Base-by-base conservation (phyloP, 64 coral and sea anemone genomes). In the Dendronephthya gigantea region DNA sequence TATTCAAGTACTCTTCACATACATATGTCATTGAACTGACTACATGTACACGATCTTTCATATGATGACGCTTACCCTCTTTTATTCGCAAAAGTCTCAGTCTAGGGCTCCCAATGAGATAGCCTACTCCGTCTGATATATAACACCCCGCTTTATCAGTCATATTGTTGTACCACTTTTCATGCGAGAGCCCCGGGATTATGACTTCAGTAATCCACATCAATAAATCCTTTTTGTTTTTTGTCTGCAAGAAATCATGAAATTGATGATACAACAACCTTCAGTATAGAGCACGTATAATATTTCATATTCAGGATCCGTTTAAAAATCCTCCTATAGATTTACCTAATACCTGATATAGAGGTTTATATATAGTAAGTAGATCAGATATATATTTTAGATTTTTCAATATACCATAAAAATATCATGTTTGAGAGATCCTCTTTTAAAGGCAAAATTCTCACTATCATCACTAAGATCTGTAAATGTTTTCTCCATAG, bases 31-130 rank as follows among this genome's bases (percentile, higher is more conserved):
- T n/a, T n/a, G n/a, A n/a, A n/a, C n/a, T n/a, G n/a, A n/a, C n/a
- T n/a, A n/a, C n/a, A n/a, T n/a, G n/a, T n/a, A n/a, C n/a, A n/a
- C n/a, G n/a, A n/a, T n/a, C n/a, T n/a, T n/a, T n/a, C n/a, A n/a
- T n/a, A n/a, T n/a, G n/a, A n/a, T n/a, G n/a, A 25, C 13, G 49
- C 75, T 74, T 74, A 98, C 95, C 89, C 22, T 39, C 88, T 29
- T 98, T 98, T 6, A 98, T 92, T 56, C 95, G 91, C 51, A 98
- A 86, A 58, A 93, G 91, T 83, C 95, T 89, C 2, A 98, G 76
- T 40, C 95, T 86, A 23, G 92, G 87, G 23, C 55, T 32, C 23
- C 95, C 95, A 23, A 98, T 85, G 4, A 93, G 81, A 70, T 65
- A 98, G 35, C 90, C 91, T 32, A 90, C 65, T 69, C 88, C 85